phyloP scores from a whole-genome alignment of 64 coral and sea anemone genomes.

The Cladopsammia gracilis region DNA sequence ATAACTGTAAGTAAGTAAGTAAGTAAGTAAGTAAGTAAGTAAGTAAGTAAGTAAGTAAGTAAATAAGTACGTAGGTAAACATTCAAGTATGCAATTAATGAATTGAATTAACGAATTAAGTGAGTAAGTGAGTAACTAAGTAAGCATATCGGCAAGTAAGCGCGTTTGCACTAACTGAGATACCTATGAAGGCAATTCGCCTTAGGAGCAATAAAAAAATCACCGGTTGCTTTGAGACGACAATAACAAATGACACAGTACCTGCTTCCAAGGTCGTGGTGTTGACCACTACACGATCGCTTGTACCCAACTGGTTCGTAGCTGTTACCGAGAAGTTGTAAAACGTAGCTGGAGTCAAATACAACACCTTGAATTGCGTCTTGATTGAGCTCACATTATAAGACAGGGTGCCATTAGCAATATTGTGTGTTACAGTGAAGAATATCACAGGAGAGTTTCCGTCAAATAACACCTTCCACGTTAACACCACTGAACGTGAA shows the following conservation, averaged over 20 bases:
- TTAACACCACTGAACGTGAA: background rate
- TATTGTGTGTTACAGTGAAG: conserved; percentile 24
- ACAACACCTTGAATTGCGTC: background rate
- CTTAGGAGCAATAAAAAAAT: no score
- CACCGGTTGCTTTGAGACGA: no score
- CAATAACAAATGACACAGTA: background rate
- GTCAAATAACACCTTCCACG: background rate
- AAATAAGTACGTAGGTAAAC: no score
- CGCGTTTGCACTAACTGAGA: no score
- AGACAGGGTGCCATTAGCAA: background rate
- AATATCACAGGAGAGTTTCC: conserved; percentile 9
- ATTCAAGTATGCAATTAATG: no score
- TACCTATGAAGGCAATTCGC: no score
- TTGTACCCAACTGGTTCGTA: conserved; percentile 26
- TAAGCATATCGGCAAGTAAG: no score
- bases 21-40: no score
- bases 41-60: no score
- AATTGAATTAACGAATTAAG: no score
- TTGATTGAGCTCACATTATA: conserved; percentile 1
- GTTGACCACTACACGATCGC: background rate
- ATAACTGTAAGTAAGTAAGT: no score
- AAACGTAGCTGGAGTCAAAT: conserved; percentile 11
- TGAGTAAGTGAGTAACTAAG: no score
- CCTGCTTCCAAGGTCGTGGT: conserved; percentile 21
- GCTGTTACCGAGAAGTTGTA: conserved; percentile 10